Percentiles rank a stretch among this genome's conserved stretches.
Conservation (phyloP, 2,888 invertebrate genomes). For the Maniola hyperantus region DNA sequence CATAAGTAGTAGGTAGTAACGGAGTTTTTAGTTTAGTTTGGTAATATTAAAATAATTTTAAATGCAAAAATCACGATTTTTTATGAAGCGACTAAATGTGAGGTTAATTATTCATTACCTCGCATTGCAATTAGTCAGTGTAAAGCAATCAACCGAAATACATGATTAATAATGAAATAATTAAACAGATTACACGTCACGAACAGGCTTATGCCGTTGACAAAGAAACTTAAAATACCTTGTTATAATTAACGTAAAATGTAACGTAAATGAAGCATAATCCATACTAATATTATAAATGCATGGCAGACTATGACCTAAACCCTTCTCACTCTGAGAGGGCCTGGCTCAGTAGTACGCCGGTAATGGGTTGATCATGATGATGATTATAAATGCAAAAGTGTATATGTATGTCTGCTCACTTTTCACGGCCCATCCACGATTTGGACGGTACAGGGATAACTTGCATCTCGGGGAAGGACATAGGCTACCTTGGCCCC, state of each 20-base stretch:
- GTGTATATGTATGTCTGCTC: no score
- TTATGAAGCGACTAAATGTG: slow-evolving; percentile 15
- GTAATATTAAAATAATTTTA: background rate
- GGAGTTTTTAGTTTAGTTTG: background rate
- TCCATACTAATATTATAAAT: background rate
- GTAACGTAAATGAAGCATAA: background rate
- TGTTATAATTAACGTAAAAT: background rate
- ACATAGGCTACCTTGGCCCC: no score
- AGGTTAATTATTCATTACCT: slow-evolving; percentile 35
- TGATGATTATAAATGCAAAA: no score
- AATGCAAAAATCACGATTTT: background rate
- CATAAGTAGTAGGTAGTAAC: no score
- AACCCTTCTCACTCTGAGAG: no score
- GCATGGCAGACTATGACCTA: no score
- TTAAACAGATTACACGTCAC: slow-evolving; percentile 8
- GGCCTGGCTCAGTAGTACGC: no score
- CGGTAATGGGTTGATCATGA: no score
- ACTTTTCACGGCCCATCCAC: no score
- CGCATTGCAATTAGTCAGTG: slow-evolving; percentile 31
- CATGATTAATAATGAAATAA: slow-evolving; percentile 28
- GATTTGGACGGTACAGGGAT: no score
- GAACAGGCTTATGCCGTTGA: slow-evolving; percentile 8
- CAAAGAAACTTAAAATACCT: slow-evolving; percentile 7
- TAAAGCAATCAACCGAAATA: slow-evolving; percentile 32
- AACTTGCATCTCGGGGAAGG: no score